A percentile compares a stretch with the other conserved stretches of the same genome.
These are phyloP conservation scores for Artibeus jamaicensis DNA, from an alignment of 2,797 vertebrate genomes.

Conservation along the genomic window DNA sequence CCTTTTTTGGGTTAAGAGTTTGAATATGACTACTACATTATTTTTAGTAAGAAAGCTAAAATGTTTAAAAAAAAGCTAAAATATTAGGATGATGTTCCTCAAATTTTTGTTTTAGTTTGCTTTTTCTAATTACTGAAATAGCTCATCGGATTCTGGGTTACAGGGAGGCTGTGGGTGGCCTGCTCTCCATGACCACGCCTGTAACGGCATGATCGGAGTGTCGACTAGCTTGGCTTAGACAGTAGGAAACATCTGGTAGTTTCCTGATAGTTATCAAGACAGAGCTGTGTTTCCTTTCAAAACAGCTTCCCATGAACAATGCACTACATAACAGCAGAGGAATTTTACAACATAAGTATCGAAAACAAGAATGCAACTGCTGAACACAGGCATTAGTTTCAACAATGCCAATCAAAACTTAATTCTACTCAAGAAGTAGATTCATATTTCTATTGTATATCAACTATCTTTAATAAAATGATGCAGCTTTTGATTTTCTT, in stretches of 20 bases:
- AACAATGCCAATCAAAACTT: background rate
- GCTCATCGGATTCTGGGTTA: background rate
- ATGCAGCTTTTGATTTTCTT: background rate
- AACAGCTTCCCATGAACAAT: conserved; percentile 74
- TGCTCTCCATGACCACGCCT: background rate
- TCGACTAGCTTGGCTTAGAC: conserved; percentile 77
- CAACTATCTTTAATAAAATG: background rate
- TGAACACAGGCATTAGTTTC: conserved; percentile 2
- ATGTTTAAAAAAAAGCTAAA: background rate
- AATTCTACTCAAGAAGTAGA: background rate
- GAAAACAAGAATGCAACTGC: conserved; percentile 26
- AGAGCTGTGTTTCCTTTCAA: conserved; percentile 79
- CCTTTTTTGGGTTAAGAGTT: background rate
- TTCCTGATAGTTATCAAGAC: conserved; percentile 79
- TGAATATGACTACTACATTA: background rate
- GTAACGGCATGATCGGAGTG: background rate
- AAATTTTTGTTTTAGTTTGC: background rate
- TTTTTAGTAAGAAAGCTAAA: background rate
- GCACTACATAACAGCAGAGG: conserved; percentile 58
- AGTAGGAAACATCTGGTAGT: conserved; percentile 85
- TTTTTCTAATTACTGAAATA: background rate
- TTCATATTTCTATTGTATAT: background rate
- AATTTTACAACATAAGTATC: conserved; percentile 61
- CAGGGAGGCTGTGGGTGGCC: background rate
- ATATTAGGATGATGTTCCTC: background rate